Base-by-base conservation (phyloP, 2,797 vertebrate species). In the Esox masquinongy region DNA sequence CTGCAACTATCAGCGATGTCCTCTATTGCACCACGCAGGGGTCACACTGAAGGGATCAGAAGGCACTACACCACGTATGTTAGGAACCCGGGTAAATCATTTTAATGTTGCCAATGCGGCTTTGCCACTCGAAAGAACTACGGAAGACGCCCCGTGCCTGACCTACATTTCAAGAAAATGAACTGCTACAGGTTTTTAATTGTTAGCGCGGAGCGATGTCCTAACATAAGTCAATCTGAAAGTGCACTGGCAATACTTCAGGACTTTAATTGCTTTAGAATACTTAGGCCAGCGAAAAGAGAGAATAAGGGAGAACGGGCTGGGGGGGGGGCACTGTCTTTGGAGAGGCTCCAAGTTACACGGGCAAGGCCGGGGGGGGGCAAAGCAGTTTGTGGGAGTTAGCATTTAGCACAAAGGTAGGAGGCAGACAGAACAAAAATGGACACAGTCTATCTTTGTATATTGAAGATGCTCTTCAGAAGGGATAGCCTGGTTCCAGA, bases 281-380 rank as follows among this genome's bases (percentile, higher is more conserved):
- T 51, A 70, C 77, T 74, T 53, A 70, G 72, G 56, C 72, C 71
- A 74, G 77, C 77, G n/a, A 51, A 74, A 74, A 73, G 49, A 64
- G 50, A 61, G 34, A 56, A 56, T 2, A 5, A 8, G 7, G 51
- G 51, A n/a, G 8, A 22, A 12, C 3, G 50, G 16, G 36, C 6
- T 39, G 39, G 39, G 2, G 5, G 51, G 15, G 53, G 29, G 72
- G 24, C 64, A 73, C 68, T 39, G 47, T 22, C 31, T 34, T 50
- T 77, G 72, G 66, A 69, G 1, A 19, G 9, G 39, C 72, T 69
- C 76, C 51, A 73, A 36, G 39, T 47, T 29, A 56, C 15, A 69
- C 63, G 24, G 11, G 22, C 53, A 39, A 43, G 34, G 67, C 36
- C 14, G 70, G 14, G 29, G 29, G 29, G 29, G 29, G 29, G 29